Conservation (phyloP, 2,888 invertebrate species). For the Trichopria drosophilae region DNA sequence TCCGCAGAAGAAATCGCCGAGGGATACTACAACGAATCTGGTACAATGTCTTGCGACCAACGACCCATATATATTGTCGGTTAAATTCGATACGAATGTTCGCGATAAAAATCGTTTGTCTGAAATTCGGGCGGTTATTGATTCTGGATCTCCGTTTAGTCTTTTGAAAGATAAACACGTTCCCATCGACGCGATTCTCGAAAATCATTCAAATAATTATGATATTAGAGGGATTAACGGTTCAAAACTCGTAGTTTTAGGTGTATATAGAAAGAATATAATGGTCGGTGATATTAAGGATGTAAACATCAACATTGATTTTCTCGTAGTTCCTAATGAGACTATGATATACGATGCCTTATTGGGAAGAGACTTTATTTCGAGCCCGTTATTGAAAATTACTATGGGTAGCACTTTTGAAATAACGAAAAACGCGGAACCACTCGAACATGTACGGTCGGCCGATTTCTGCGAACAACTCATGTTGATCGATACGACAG, state of each 20-base stretch:
- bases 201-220: neutral
- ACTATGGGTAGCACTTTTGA: too few species aligned
- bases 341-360: neutral
- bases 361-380: too few species aligned
- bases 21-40: neutral
- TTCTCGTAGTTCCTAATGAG: neutral
- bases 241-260: neutral
- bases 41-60: neutral
- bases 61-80: slow-evolving; percentile 3
- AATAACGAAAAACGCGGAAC: too few species aligned
- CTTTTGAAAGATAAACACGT: slow-evolving; percentile 11
- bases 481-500: too few species aligned
- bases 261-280: slow-evolving; percentile 5
- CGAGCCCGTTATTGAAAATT: too few species aligned
- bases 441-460: too few species aligned
- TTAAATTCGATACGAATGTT: neutral
- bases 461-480: too few species aligned
- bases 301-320: neutral
- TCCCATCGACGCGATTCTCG: neutral
- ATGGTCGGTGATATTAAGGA: neutral
- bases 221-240: slow-evolving; percentile 1
- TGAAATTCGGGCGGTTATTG: slow-evolving; percentile 1
- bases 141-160: slow-evolving; percentile 14
- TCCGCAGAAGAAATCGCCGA: neutral
- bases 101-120: slow-evolving; percentile 5